phyloP scores from a whole-genome alignment of 2,888 invertebrate species.

The Pycnomerus fuliginosus region DNA sequence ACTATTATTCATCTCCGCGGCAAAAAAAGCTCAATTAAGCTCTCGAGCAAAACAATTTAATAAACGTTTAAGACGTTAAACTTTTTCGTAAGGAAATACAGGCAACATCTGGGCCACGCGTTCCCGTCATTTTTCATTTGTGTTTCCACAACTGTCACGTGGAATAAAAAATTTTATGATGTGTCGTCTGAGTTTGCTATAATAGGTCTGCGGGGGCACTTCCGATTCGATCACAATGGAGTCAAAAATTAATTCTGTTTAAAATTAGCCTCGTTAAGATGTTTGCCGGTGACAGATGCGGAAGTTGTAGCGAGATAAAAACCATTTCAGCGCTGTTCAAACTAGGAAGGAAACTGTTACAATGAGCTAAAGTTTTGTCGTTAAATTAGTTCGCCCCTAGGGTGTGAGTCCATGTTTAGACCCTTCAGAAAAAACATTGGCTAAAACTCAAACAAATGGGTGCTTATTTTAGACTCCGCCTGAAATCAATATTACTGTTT shows the following conservation, averaged over 20 bases:
- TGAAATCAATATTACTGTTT: slow-evolving; percentile 2
- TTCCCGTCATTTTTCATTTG: too few relatives aligned
- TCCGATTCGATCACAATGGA: neutral
- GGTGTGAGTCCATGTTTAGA: slow-evolving; percentile 23
- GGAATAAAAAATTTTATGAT: too few relatives aligned
- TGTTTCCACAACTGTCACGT: too few relatives aligned
- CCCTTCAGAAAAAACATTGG: slow-evolving; percentile 11
- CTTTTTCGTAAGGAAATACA: too few relatives aligned
- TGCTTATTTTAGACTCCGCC: neutral
- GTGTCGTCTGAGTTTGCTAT: too few relatives aligned
- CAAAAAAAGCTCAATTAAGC: too few relatives aligned
- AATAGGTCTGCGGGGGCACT: neutral
- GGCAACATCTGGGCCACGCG: too few relatives aligned
- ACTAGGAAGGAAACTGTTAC: slow-evolving; percentile 29
- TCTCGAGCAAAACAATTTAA: too few relatives aligned
- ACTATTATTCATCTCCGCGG: too few relatives aligned
- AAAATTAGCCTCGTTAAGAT: slow-evolving; percentile 19
- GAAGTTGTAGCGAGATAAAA: slow-evolving; percentile 28
- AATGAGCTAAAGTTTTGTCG: slow-evolving; percentile 37
- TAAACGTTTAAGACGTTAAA: too few relatives aligned
- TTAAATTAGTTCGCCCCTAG: slow-evolving; percentile 36
- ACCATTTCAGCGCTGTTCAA: slow-evolving; percentile 26
- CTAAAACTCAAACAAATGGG: slow-evolving; percentile 1
- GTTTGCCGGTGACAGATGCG: slow-evolving; percentile 18
- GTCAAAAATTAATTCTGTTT: slow-evolving; percentile 22